Base-by-base conservation (phyloP, 2,888 invertebrate genomes). In the Thyatira batis region DNA sequence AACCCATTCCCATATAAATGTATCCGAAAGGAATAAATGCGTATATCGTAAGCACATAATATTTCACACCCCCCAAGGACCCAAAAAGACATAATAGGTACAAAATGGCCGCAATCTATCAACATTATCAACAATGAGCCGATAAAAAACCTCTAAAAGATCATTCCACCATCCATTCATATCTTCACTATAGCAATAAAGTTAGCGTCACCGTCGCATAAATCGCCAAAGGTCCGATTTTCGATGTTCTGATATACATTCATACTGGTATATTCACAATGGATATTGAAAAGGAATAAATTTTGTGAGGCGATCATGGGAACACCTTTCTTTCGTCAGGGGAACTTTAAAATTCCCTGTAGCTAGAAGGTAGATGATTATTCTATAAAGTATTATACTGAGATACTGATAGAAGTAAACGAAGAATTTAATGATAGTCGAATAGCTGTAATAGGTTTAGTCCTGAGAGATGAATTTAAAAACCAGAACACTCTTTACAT, bases 191-290 rank as follows among this genome's bases (percentile, higher is more conserved):
- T 39, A 20, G 48, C 48, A 48, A 48, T 48, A 48, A 48, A 48
- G 20, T 48, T 48, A 48, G 9, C 48, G 9, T 28, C 48, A 20
- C 27, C 10, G 11, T 1, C 48, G 48, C 48, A 48, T 48, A 48
- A 48, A 48, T 48, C 48, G 27, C 17, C 28, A 48, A 46, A 48
- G 48, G 27, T 27, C 48, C 48, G 48, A 48, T 48, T 48, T 28
- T 27, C 48, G 27, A 28, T 27, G 48, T 27, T 10, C 27, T 27
- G 27, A 28, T 48, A 45, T 45, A 48, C 27, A 48, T 48, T 48
- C 27, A 27, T 39, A 39, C 39, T 39, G 39, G 23, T 6, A 23
- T 6, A 23, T 23, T 39, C 39, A 39, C 39, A 39, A 8, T 39
- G 17, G 17, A n/a, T 39, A 48, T 48, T 27, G 13, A 17, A 48